Conservation (phyloP, 2,113 vertebrate species). For the Rhea americana region DNA sequence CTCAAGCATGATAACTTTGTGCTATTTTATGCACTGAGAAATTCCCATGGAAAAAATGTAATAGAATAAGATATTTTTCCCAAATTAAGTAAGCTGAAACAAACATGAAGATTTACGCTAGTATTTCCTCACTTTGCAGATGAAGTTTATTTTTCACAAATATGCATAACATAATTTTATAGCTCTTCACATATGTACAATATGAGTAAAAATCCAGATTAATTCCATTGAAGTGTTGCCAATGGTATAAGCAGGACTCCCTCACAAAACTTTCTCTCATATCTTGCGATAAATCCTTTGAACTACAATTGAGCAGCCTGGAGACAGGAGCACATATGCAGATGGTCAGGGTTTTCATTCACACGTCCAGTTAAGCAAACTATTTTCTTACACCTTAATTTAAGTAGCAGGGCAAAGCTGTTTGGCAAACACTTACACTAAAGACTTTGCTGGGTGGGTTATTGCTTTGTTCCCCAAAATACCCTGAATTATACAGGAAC, state of each 20-base stretch:
- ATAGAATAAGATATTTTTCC: background rate
- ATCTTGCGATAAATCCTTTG: conserved; percentile 7
- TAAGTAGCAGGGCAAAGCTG: background rate
- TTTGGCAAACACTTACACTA: background rate
- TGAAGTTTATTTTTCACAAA: background rate
- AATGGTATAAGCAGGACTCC: background rate
- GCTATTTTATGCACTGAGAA: background rate
- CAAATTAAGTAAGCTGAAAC: background rate
- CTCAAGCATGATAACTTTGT: background rate
- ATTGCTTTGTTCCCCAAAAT: background rate
- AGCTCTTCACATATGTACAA: background rate
- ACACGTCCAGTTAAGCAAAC: background rate
- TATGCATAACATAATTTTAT: background rate
- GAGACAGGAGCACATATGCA: background rate
- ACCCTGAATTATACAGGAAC: background rate
- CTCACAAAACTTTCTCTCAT: background rate
- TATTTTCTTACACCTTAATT: background rate
- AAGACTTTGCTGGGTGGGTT: background rate
- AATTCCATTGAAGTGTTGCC: conserved; percentile 35
- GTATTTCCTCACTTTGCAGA: background rate
- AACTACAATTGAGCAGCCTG: conserved; percentile 38
- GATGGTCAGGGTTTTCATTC: background rate
- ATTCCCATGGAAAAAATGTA: background rate
- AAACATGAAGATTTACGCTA: background rate
- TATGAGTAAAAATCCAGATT: conserved; percentile 47